Evolutionary conservation across 2,888 invertebrate genomes (phyloP), one percentile per base, ranked within the genome.

Genomic region (Tipula helvola): DNA sequence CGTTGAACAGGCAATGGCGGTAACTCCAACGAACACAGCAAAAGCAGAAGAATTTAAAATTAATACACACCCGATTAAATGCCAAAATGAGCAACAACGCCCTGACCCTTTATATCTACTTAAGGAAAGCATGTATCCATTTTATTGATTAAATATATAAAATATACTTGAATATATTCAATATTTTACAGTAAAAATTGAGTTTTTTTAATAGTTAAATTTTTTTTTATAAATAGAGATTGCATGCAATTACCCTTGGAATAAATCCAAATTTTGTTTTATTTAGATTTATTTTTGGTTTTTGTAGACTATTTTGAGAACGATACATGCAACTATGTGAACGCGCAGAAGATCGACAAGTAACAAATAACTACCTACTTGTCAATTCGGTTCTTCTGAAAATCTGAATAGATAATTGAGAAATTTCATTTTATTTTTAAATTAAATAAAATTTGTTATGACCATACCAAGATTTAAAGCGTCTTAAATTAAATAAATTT

Each of bases 71-170:
- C 28, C 10, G 28, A 71, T 0, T 18, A 18, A 71, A 18, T 3
- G 12, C 12, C 28, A 28, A 71, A 28, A 3, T 28, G 28, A 71
- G 28, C 28, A 71, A 12, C 71, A 71, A 28, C 41, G 42, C 7
- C 39, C 85, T 5, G 85, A 85, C 13, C 85, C 85, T 28, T 44
- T 42, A 18, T 85, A 85, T 42, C 42, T 85, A 18, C 85, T 85
- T 85, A 85, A 44, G 42, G 85, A 85, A 42, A 85, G 85, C 85
- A 85, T 85, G 85, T 85, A 85, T 18, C 85, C 85, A 85, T 85
- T 85, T 85, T 85, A 85, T 85, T 85, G 42, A 85, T 84, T 84
- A n/a, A 52, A 52, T 52, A 52, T 52, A 28, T 10, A 71, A 71
- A 71, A 71, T 71, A 71, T 71, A 28, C 8, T 71, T 71, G 28